Evolutionary conservation across 2,113 vertebrate genomes (phyloP).

Genomic region (Dasyprocta punctata): DNA sequence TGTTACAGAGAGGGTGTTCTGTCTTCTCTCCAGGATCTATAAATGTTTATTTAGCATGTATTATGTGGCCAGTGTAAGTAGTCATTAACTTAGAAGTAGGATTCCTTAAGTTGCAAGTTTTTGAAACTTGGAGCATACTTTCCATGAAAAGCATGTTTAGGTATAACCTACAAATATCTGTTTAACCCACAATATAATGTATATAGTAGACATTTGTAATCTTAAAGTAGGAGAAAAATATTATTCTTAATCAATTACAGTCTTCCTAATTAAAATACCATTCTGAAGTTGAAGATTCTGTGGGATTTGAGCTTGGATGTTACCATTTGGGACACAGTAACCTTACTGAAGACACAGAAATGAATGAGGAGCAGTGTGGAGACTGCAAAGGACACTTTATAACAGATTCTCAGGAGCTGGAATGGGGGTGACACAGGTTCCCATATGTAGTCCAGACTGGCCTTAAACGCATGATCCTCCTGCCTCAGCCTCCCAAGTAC

Average conservation of each 20-base stretch:
- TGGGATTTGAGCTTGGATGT: neutral
- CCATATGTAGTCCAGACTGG: neutral
- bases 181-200: neutral
- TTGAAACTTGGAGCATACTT: neutral
- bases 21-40: neutral
- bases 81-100: neutral
- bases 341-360: neutral
- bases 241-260: neutral
- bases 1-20: neutral
- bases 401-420: neutral
- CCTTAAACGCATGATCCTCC: neutral
- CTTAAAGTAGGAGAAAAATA: neutral
- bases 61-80: neutral
- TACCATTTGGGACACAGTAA: slow-evolving; percentile 1
- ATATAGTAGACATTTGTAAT: neutral
- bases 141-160: neutral
- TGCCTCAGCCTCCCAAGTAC: neutral
- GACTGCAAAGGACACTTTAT: neutral
- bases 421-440: neutral
- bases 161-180: neutral
- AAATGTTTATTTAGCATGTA: neutral
- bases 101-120: neutral
- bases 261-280: neutral
- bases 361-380: neutral
- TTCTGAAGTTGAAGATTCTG: slow-evolving; percentile 20